Evolutionary conservation across 2,797 vertebrate genomes (phyloP), one percentile per base, ranked within the genome.

Genomic region (Thunnus albacares): DNA sequence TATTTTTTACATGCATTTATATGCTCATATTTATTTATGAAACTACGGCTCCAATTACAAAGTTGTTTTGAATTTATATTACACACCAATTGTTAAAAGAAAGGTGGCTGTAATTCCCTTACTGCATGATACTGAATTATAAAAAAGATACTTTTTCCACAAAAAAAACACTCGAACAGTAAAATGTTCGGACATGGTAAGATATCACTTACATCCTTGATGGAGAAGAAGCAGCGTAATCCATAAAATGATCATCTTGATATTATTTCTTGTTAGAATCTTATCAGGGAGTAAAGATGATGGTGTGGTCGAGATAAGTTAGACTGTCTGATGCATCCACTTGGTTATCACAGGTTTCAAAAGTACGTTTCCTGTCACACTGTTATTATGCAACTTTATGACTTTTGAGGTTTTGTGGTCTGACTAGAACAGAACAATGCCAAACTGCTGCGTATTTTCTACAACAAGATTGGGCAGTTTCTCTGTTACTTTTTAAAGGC

Each of bases 131-230:
- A 53, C 22, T 43, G 7, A 58, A 6, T 0, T 0, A 5, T 4
- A 4, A 26, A 30, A 61, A 68, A 12, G 6, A 41, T 1, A 18
- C 12, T 3, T 9, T 13, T 22, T 3, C 4, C 0, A n/a, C 17
- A 59, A 65, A 60, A 72, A 30, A 30, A 30, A 0, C 0, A 4
- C 9, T 53, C 9, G 13, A 71, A 20, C 33, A 38, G 18, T 28
- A 51, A 14, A 69, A 15, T 1, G 6, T 64, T 17, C 0, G 10
- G 45, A 61, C 5, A 14, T 9, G 60, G 1, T 12, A 18, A 10
- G 55, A 57, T 0, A 35, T 7, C 13, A 84, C 85, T 81, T 83
- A 89, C 89, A 28, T 69, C 71, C 83, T 30, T 58, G 79, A 67
- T 0, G 62, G 30, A 89, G 30, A 55, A 90, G 66, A 69, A 78